Percentiles rank a stretch among this genome's conserved stretches.
These are phyloP conservation scores for Drosophila putrida DNA, from an alignment of 2,888 invertebrate species.

Conservation along the genomic window DNA sequence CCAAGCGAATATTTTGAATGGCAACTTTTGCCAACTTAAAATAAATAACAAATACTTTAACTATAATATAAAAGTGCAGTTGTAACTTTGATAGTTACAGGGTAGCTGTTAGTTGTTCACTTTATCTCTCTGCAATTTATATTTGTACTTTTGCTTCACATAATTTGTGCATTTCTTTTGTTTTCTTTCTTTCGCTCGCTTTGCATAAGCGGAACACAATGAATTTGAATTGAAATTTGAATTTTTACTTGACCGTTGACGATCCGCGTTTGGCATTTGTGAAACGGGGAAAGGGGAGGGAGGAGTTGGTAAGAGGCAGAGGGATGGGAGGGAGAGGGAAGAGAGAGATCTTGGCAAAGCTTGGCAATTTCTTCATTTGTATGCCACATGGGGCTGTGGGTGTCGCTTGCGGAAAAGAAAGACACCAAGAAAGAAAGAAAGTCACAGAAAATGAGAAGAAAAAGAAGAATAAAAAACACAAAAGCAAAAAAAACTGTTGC, in stretches of 20 bases:
- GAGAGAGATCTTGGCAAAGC: slow-evolving; percentile 46
- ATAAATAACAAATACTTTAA: no score
- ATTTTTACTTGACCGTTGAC: slow-evolving; percentile 29
- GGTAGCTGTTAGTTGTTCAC: slow-evolving; percentile 2
- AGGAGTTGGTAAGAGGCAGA: neutral
- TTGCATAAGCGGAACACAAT: slow-evolving; percentile 56
- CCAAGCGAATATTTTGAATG: no score
- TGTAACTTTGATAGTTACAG: neutral
- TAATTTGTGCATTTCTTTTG: slow-evolving; percentile 60
- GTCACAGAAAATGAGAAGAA: slow-evolving; percentile 8
- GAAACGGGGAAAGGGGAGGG: neutral
- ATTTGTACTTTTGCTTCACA: slow-evolving; percentile 34
- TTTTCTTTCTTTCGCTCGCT: slow-evolving; percentile 35
- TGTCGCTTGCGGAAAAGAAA: slow-evolving; percentile 63
- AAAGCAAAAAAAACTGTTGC: slow-evolving; percentile 48
- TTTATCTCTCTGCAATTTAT: no score
- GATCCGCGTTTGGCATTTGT: slow-evolving; percentile 1
- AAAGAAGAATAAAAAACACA: neutral
- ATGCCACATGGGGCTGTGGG: slow-evolving; percentile 65
- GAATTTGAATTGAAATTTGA: slow-evolving; percentile 44
- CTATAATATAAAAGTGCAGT: no score
- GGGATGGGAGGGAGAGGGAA: neutral
- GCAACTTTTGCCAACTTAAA: no score
- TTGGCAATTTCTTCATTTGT: slow-evolving; percentile 61
- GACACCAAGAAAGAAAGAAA: slow-evolving; percentile 54